Conservation (phyloP, 2,888 invertebrate species). For the Heliconius sara region DNA sequence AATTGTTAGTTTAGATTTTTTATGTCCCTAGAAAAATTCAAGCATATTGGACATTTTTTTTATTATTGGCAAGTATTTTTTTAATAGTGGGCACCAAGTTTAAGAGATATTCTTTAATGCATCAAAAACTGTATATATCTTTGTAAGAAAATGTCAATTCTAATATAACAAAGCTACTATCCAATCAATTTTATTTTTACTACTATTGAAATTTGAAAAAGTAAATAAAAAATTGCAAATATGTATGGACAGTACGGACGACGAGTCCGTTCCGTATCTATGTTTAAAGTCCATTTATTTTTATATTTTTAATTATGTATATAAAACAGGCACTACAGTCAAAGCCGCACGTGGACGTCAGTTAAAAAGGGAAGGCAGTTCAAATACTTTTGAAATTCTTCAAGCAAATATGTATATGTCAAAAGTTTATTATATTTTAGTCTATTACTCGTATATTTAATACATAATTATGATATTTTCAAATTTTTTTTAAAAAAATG, state of each 20-base stretch:
- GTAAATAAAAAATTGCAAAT: neutral
- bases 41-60: slow-evolving; percentile 2
- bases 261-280: neutral
- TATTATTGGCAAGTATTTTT: neutral
- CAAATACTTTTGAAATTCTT: slow-evolving; percentile 2
- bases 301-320: slow-evolving; percentile 2
- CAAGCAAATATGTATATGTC: slow-evolving; percentile 7
- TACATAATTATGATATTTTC: too few relatives aligned
- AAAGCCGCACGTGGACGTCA: slow-evolving; percentile 21
- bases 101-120: neutral
- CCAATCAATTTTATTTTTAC: neutral
- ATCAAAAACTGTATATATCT: neutral
- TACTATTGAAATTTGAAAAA: neutral
- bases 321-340: slow-evolving; percentile 19
- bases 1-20: neutral
- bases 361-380: slow-evolving; percentile 7
- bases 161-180: slow-evolving; percentile 4
- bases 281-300: neutral
- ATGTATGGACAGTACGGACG: neutral
- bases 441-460: too few relatives aligned
- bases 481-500: too few relatives aligned
- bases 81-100: neutral
- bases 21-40: neutral
- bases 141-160: neutral
- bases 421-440: neutral